Percentiles rank a stretch among this genome's conserved stretches.
phyloP scores from a whole-genome alignment of 2,888 invertebrate genomes.

The Meganola albula region DNA sequence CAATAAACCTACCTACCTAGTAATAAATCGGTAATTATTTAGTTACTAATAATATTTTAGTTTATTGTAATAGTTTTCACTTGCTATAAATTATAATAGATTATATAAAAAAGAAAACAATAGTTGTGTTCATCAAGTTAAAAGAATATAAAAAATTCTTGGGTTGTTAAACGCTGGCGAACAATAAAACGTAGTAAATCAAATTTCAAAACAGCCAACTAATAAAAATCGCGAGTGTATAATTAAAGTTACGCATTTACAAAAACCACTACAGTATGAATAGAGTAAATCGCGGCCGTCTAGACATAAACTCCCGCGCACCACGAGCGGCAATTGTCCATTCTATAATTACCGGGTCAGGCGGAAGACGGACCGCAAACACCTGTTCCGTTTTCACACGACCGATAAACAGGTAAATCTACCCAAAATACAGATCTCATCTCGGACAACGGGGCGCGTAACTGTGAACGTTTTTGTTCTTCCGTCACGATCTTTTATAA shows the following conservation, averaged over 20 bases:
- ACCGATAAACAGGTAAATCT: slow-evolving; percentile 59
- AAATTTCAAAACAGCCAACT: slow-evolving; percentile 18
- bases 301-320: slow-evolving; percentile 51
- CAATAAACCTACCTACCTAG: no score
- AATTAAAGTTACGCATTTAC: slow-evolving; percentile 13
- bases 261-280: no score
- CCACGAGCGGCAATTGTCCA: slow-evolving; percentile 59
- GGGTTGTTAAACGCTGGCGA: no score
- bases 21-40: no score
- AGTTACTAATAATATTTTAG: no score
- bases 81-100: no score
- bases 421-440: slow-evolving; percentile 38
- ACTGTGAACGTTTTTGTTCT: slow-evolving; percentile 63
- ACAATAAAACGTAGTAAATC: no score
- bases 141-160: no score
- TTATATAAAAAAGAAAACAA: no score
- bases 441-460: slow-evolving; percentile 47
- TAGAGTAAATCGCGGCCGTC: slow-evolving; percentile 27
- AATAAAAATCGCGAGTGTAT: slow-evolving; percentile 15
- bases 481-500: slow-evolving; percentile 29
- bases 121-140: no score
- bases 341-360: slow-evolving; percentile 61
- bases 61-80: no score
- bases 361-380: slow-evolving; percentile 52
- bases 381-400: slow-evolving; percentile 76